A percentile compares a stretch with the other conserved stretches of the same genome.
Evolutionary conservation across 2,113 vertebrate genomes (phyloP).

Genomic region (Paramormyrops kingsleyae): DNA sequence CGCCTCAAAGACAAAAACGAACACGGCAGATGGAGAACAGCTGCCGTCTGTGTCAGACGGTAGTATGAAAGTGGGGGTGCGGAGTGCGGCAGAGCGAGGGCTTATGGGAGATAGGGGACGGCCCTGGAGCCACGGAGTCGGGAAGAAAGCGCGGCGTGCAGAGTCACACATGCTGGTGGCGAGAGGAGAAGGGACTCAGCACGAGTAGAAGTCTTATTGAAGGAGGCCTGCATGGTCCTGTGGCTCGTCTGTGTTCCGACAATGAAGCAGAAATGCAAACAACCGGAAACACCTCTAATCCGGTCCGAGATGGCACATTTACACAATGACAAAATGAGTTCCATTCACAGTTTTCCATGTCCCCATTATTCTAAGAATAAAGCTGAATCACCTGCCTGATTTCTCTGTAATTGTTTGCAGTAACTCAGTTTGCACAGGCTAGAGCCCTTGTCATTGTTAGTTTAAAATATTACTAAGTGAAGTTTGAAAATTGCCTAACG

Average conservation of each 20-base stretch:
- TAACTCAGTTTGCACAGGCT: not conserved
- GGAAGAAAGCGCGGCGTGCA: not conserved
- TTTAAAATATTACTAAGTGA: slow-evolving; percentile 10
- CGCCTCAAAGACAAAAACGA: not conserved
- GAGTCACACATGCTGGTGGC: no score
- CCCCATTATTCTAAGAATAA: not conserved
- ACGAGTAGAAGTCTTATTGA: not conserved
- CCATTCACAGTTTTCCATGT: not conserved
- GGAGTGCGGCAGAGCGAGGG: not conserved
- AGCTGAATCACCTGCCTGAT: not conserved
- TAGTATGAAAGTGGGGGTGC: not conserved
- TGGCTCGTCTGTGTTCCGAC: not conserved
- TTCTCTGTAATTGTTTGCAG: not conserved
- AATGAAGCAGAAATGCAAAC: not conserved
- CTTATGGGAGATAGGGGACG: not conserved
- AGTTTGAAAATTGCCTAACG: not conserved
- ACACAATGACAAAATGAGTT: not conserved
- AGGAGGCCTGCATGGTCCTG: not conserved
- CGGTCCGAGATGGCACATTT: not conserved
- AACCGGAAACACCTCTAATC: not conserved
- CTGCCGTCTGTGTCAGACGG: not conserved
- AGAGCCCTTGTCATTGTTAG: not conserved
- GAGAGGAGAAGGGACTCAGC: not conserved
- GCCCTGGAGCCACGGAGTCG: not conserved
- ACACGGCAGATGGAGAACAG: not conserved